Conservation (phyloP, 2,888 invertebrate species). For the Zygaena filipendulae region DNA sequence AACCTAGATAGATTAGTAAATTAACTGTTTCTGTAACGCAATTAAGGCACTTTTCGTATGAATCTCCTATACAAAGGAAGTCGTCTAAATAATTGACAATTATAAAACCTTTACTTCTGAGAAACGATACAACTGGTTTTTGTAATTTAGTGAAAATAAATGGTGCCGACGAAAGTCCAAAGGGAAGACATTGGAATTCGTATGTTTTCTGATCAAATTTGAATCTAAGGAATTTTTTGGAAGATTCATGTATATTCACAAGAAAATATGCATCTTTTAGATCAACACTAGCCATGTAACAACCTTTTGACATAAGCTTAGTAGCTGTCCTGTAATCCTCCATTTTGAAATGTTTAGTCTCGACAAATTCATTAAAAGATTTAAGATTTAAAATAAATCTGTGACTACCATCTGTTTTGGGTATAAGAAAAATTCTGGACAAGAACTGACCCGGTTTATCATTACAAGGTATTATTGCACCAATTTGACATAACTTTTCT, state of each 20-base stretch:
- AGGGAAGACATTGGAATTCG: not conserved
- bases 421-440: not conserved
- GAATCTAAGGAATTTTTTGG: not conserved
- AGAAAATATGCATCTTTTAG: conserved; percentile 1
- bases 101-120: too few species aligned
- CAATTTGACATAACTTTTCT: too few species aligned
- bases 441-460: too few species aligned
- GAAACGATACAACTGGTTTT: too few species aligned
- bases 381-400: conserved; percentile 1
- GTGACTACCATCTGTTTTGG: not conserved
- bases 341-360: conserved; percentile 1
- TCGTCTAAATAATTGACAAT: too few species aligned
- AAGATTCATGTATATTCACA: not conserved
- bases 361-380: not conserved
- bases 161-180: not conserved
- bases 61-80: too few species aligned
- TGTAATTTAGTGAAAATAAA: too few species aligned
- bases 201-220: not conserved
- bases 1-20: too few species aligned
- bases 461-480: too few species aligned
- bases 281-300: too few species aligned
- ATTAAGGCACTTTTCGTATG: too few species aligned
- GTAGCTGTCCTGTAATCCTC: not conserved
- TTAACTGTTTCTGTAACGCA: too few species aligned
- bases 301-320: not conserved